A percentile compares a stretch with the other conserved stretches of the same genome.
Evolutionary conservation across 2,113 vertebrate genomes (phyloP).

Genomic region (Ctenomys sociabilis): DNA sequence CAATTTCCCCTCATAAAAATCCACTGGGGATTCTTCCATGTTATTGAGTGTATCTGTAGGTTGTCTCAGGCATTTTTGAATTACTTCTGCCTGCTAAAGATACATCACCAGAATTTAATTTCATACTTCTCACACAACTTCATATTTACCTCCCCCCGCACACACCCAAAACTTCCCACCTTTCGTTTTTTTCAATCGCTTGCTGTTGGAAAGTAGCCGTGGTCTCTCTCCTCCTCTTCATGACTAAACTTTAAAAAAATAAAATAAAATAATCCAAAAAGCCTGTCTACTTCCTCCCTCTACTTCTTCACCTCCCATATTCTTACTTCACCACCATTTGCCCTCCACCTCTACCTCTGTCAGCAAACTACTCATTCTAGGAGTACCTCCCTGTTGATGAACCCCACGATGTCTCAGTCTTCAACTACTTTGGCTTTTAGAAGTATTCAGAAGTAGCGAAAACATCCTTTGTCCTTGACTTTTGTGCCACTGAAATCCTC

Average conservation of each 20-base stretch:
- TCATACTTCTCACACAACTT: background rate
- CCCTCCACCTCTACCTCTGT: conserved; percentile 42
- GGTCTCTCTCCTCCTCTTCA: conserved; percentile 34
- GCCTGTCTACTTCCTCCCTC: conserved; percentile 26
- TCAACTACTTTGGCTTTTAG: background rate
- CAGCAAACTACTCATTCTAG: conserved; percentile 37
- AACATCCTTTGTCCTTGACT: background rate
- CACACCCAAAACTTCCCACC: background rate
- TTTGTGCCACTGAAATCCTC: background rate
- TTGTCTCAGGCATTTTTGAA: background rate
- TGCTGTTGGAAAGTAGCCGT: background rate
- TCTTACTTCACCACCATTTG: conserved; percentile 44
- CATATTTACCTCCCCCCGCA: background rate
- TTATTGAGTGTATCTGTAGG: background rate
- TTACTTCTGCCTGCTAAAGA: background rate
- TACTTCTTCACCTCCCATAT: conserved; percentile 66
- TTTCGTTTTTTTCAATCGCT: background rate
- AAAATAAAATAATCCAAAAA: background rate
- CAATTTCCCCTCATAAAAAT: background rate
- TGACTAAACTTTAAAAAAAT: conserved; percentile 14
- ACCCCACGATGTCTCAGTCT: background rate
- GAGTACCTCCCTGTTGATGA: conserved; percentile 57
- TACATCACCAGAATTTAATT: conserved; percentile 1
- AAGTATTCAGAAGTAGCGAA: background rate
- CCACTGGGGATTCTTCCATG: background rate